These are phyloP conservation scores for Porphyrio hochstetteri DNA, from an alignment of 2,113 vertebrate genomes.

Conservation along the genomic window DNA sequence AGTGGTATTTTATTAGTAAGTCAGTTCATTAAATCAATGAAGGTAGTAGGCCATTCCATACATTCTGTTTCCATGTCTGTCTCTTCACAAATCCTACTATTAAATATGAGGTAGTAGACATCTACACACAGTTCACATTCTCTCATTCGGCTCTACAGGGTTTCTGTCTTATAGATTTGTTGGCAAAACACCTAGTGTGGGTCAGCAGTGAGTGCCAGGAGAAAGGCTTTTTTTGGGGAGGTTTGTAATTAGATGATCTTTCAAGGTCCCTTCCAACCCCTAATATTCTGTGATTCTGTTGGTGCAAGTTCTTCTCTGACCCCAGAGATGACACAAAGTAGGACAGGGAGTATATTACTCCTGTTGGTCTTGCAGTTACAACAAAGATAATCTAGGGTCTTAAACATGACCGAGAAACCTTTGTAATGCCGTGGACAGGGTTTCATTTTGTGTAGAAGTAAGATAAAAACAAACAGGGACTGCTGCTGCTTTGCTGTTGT, in stretches of 20 bases:
- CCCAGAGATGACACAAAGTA: background rate
- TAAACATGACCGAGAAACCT: background rate
- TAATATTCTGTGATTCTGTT: background rate
- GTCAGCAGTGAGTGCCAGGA: background rate
- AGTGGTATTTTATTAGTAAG: background rate
- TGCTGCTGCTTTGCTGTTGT: background rate
- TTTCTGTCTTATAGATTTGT: background rate
- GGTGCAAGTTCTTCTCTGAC: background rate
- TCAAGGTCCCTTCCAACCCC: too few relatives aligned
- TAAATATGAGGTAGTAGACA: background rate
- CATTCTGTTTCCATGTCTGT: background rate
- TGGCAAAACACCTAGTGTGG: background rate
- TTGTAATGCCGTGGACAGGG: background rate
- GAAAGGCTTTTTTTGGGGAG: background rate
- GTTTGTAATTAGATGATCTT: too few relatives aligned
- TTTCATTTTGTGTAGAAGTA: background rate
- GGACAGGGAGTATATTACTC: background rate
- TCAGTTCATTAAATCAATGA: background rate
- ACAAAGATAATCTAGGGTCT: background rate
- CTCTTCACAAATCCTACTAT: background rate
- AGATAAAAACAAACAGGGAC: background rate
- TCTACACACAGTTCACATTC: background rate
- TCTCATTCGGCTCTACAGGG: background rate
- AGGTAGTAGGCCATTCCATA: background rate
- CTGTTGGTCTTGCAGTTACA: background rate